A percentile compares a stretch with the other conserved stretches of the same genome.
phyloP scores from a whole-genome alignment of 2,888 invertebrate genomes.

The Taenaris catops region DNA sequence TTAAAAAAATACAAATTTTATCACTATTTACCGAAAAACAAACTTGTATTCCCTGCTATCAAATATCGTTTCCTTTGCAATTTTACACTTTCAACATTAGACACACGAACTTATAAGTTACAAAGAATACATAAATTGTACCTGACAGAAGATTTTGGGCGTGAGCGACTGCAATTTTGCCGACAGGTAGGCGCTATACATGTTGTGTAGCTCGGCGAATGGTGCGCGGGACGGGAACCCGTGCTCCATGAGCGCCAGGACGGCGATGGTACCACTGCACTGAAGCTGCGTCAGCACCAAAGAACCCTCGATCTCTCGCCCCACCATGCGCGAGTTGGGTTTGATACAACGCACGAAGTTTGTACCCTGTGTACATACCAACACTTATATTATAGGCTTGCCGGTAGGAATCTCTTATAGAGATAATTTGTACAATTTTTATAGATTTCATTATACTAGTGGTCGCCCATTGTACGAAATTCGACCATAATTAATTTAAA shows the following conservation, averaged over 20 bases:
- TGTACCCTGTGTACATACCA: slow-evolving; percentile 87
- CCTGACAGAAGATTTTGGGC: slow-evolving; percentile 96
- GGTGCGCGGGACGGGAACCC: slow-evolving; percentile 96
- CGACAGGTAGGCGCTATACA: slow-evolving; percentile 94
- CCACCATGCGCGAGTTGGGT: slow-evolving; percentile 97
- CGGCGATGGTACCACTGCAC: slow-evolving; percentile 97
- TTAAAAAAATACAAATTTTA: no score
- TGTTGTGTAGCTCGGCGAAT: slow-evolving; percentile 92
- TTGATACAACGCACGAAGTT: slow-evolving; percentile 99
- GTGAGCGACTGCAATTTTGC: slow-evolving; percentile 89
- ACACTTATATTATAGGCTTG: background rate
- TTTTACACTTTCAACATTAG: no score
- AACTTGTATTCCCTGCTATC: no score
- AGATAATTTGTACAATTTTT: no score
- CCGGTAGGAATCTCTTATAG: no score
- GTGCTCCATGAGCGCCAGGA: slow-evolving; percentile 98
- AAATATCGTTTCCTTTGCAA: no score
- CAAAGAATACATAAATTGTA: slow-evolving; percentile 44
- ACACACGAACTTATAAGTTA: no score
- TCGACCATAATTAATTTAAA: no score
- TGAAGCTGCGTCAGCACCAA: slow-evolving; percentile 96
- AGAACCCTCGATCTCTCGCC: slow-evolving; percentile 91
- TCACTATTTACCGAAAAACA: no score
- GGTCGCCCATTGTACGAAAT: no score
- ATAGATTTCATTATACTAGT: no score